Percentiles rank a stretch among this genome's conserved stretches.
phyloP scores from a whole-genome alignment of 2,113 vertebrate species.

The Tachuris rubrigastra region DNA sequence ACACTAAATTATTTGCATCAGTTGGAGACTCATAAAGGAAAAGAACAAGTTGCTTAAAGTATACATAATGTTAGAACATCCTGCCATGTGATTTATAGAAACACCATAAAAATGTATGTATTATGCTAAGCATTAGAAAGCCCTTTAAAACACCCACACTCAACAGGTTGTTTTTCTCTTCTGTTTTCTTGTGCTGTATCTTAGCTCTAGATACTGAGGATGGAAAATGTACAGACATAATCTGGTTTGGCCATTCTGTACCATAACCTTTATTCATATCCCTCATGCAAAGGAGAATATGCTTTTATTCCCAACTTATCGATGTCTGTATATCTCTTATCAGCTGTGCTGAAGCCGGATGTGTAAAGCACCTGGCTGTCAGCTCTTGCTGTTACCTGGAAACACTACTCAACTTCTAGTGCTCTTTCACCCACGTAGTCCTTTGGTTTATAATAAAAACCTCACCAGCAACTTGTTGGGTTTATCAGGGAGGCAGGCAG shows the following conservation, averaged over 20 bases:
- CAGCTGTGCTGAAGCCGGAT: background rate
- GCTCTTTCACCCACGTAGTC: background rate
- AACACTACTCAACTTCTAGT: conserved; percentile 17
- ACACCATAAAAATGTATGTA: background rate
- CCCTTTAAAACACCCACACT: conserved; percentile 32
- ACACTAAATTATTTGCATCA: background rate
- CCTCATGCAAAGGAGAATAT: background rate
- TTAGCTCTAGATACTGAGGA: background rate
- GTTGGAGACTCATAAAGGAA: background rate
- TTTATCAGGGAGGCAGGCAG: background rate
- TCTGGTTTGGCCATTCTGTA: background rate
- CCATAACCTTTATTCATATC: background rate
- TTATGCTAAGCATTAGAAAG: background rate
- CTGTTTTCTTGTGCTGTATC: background rate
- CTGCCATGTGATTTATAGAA: background rate
- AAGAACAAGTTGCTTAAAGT: background rate
- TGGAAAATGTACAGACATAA: background rate
- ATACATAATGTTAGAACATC: background rate
- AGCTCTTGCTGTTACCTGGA: background rate
- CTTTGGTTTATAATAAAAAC: background rate
- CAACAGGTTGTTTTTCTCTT: background rate
- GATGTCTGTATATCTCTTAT: background rate
- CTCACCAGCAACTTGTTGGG: background rate
- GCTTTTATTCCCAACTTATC: background rate
- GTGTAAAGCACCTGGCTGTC: background rate